These are phyloP conservation scores for Drosophila subobscura DNA, from an alignment of 1,140 invertebrate genomes.

Conservation along the genomic window DNA sequence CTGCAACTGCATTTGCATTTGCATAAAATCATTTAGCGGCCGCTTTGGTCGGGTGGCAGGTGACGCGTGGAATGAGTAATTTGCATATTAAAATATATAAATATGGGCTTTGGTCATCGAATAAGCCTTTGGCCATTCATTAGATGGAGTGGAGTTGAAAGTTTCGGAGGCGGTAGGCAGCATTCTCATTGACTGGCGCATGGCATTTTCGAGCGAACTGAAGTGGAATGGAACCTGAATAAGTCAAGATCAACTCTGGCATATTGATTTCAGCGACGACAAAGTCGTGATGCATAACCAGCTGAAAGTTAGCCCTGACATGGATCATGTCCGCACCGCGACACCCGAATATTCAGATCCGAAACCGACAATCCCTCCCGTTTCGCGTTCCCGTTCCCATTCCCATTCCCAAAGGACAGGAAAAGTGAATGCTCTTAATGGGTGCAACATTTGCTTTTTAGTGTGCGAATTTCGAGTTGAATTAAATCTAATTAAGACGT, in stretches of 20 bases:
- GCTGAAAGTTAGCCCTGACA: slow-evolving; percentile 47
- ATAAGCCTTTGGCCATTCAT: slow-evolving; percentile 21
- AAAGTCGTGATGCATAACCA: slow-evolving; percentile 39
- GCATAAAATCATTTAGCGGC: slow-evolving; percentile 27
- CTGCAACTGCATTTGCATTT: slow-evolving; percentile 30
- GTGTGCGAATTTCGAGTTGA: slow-evolving; percentile 41
- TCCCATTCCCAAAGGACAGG: slow-evolving; percentile 5
- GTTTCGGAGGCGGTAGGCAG: not conserved
- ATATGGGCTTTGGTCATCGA: slow-evolving; percentile 37
- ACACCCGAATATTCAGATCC: slow-evolving; percentile 35
- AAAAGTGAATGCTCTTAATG: not conserved
- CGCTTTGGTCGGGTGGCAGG: slow-evolving; percentile 1
- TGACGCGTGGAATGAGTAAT: slow-evolving; percentile 42
- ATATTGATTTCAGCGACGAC: slow-evolving; percentile 34
- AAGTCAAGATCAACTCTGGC: slow-evolving; percentile 35
- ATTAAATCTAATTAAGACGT: slow-evolving; percentile 43
- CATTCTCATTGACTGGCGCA: slow-evolving; percentile 25
- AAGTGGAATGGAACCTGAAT: slow-evolving; percentile 15
- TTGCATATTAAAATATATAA: slow-evolving; percentile 26
- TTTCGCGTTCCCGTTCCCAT: not conserved
- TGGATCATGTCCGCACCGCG: slow-evolving; percentile 40
- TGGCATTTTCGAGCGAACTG: no score
- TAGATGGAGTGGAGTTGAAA: slow-evolving; percentile 1
- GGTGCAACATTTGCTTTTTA: slow-evolving; percentile 38
- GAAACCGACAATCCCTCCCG: not conserved